Conservation (phyloP, 2,888 invertebrate genomes). For the Cerceris rybyensis region DNA sequence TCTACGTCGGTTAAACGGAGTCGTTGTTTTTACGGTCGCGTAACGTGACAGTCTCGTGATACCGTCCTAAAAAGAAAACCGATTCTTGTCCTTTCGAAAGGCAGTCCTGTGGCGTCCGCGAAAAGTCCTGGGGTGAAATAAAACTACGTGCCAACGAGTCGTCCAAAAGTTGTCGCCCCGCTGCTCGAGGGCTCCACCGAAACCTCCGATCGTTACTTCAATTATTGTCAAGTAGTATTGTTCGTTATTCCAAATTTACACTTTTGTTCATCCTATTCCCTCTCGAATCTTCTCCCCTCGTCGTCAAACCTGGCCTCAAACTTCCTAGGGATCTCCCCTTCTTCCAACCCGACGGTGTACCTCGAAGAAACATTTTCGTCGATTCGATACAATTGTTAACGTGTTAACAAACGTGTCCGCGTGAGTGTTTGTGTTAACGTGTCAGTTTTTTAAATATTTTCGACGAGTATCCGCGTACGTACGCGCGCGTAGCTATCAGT, state of each 20-base stretch:
- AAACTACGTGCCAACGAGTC: slow-evolving; percentile 9
- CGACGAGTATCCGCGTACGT: too few species aligned
- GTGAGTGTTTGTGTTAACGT: not conserved
- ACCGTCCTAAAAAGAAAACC: not conserved
- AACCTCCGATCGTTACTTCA: slow-evolving; percentile 40
- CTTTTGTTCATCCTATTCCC: not conserved
- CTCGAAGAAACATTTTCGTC: not conserved
- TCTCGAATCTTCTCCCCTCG: not conserved
- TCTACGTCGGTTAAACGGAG: not conserved
- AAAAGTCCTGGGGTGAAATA: not conserved
- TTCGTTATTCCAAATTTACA: slow-evolving; percentile 66
- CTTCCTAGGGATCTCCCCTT: not conserved
- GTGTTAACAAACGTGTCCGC: slow-evolving; percentile 28
- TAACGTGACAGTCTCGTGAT: slow-evolving; percentile 5
- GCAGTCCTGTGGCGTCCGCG: slow-evolving; percentile 3
- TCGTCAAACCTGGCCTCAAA: not conserved
- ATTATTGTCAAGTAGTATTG: slow-evolving; percentile 66
- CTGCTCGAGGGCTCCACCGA: slow-evolving; percentile 27
- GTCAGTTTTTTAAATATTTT: not conserved
- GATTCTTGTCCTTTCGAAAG: slow-evolving; percentile 10
- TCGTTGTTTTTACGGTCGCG: slow-evolving; percentile 8
- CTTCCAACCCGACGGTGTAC: not conserved
- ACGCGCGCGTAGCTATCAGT: too few species aligned
- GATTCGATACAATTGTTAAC: slow-evolving; percentile 47
- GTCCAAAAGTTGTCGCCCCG: slow-evolving; percentile 24